Evolutionary conservation across 2,888 invertebrate genomes (phyloP).

Genomic region (Zygothrica quintamaculata): DNA sequence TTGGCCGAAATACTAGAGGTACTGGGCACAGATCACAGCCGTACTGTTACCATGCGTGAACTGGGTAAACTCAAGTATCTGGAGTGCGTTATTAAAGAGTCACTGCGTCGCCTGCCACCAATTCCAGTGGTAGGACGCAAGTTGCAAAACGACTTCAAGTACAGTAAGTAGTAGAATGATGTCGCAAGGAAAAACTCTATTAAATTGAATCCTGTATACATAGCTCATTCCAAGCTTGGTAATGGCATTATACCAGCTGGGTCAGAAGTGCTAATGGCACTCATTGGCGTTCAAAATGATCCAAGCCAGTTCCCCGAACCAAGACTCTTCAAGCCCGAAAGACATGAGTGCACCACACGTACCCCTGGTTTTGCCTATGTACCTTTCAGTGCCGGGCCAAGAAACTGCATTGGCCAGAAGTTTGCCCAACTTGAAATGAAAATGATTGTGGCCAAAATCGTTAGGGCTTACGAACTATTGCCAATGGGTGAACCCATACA

Average conservation of each 20-base stretch:
- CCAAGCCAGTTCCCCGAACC: constrained; percentile 58
- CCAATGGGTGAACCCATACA: constrained; percentile 68
- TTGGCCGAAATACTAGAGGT: constrained; percentile 71
- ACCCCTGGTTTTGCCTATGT: constrained; percentile 59
- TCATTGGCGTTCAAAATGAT: constrained; percentile 55
- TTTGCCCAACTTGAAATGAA: constrained; percentile 79
- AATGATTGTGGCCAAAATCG: constrained; percentile 69
- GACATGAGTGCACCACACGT: constrained; percentile 54
- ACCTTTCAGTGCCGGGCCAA: constrained; percentile 84
- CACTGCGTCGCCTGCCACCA: constrained; percentile 87
- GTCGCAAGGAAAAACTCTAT: not conserved
- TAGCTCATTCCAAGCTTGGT: constrained; percentile 60
- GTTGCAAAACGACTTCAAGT: constrained; percentile 83
- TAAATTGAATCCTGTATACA: not conserved
- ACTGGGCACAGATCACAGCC: constrained; percentile 61
- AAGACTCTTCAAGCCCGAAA: constrained; percentile 71
- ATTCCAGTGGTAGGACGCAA: constrained; percentile 87
- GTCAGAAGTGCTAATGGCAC: constrained; percentile 61
- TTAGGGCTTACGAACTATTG: constrained; percentile 68
- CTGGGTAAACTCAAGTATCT: constrained; percentile 82
- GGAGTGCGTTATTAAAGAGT: constrained; percentile 88
- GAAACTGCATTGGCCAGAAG: constrained; percentile 84
- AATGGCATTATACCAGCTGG: constrained; percentile 71
- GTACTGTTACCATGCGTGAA: constrained; percentile 52
- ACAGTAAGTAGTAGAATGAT: constrained; percentile 85